Evolutionary conservation across 1,140 invertebrate species (phyloP).

Genomic region (Apis cerana): DNA sequence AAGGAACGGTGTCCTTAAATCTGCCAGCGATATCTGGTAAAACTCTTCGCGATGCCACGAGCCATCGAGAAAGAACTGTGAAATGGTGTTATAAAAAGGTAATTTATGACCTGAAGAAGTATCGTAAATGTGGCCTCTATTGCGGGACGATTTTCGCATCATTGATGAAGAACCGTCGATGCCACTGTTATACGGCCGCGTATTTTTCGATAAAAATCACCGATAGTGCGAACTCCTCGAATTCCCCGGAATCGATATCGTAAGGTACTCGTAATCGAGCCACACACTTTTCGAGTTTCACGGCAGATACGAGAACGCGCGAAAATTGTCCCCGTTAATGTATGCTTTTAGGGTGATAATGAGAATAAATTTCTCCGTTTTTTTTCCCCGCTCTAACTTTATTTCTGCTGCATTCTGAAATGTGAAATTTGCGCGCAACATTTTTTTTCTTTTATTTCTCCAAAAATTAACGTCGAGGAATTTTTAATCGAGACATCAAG

Average conservation of each 20-base stretch:
- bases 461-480: neutral
- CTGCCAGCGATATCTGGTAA: neutral
- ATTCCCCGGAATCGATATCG: conserved; percentile 18
- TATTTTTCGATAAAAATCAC: conserved; percentile 26
- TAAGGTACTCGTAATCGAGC: conserved; percentile 32
- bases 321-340: neutral
- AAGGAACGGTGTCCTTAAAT: neutral
- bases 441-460: neutral
- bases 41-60: neutral
- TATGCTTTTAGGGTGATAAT: neutral
- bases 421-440: neutral
- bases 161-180: conserved; percentile 24
- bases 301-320: neutral
- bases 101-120: conserved; percentile 29
- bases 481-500: neutral
- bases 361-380: neutral
- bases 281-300: conserved; percentile 9
- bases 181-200: neutral
- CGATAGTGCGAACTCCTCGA: neutral
- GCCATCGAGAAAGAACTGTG: neutral
- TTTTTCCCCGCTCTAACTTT: neutral
- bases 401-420: no score
- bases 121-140: conserved; percentile 24
- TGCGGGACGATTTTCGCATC: conserved; percentile 35
- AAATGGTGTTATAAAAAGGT: conserved; percentile 5